Conservation (phyloP, 2,797 vertebrate genomes). For the Lophius americanus region DNA sequence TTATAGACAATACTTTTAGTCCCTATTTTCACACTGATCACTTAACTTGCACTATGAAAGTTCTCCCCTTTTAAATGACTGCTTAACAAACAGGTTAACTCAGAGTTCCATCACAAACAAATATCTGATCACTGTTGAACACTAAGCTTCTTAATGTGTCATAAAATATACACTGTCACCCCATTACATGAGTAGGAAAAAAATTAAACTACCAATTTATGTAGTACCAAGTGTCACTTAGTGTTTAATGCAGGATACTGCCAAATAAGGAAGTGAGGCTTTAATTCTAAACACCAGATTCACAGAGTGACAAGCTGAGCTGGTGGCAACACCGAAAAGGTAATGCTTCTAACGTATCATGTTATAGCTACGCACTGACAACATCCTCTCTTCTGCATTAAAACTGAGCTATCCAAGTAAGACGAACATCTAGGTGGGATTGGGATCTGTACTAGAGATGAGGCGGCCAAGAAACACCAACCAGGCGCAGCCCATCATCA, state of each 20-base stretch:
- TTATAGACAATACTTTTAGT: not conserved
- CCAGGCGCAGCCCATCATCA: slow-evolving; percentile 96
- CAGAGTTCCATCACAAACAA: not conserved
- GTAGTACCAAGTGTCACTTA: not conserved
- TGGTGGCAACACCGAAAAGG: slow-evolving; percentile 36
- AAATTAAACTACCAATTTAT: not conserved
- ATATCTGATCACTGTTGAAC: not conserved
- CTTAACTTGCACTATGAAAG: not conserved
- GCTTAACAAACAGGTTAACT: not conserved
- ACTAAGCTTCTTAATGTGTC: not conserved
- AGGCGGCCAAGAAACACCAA: slow-evolving; percentile 97
- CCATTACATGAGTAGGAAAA: not conserved
- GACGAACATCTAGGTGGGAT: slow-evolving; percentile 57
- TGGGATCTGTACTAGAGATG: slow-evolving; percentile 86
- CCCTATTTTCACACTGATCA: not conserved
- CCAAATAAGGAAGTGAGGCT: slow-evolving; percentile 1
- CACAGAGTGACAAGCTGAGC: slow-evolving; percentile 45
- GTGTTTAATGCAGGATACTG: not conserved
- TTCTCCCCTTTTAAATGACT: not conserved
- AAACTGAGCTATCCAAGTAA: slow-evolving; percentile 32
- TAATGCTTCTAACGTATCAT: slow-evolving; percentile 13
- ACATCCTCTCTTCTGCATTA: slow-evolving; percentile 13
- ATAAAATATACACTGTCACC: not conserved
- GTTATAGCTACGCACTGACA: slow-evolving; percentile 23
- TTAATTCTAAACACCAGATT: slow-evolving; percentile 10